Percentiles rank a stretch among this genome's conserved stretches.
These are phyloP conservation scores for Megalopta genalis DNA, from an alignment of 1,140 invertebrate species.

Conservation along the genomic window DNA sequence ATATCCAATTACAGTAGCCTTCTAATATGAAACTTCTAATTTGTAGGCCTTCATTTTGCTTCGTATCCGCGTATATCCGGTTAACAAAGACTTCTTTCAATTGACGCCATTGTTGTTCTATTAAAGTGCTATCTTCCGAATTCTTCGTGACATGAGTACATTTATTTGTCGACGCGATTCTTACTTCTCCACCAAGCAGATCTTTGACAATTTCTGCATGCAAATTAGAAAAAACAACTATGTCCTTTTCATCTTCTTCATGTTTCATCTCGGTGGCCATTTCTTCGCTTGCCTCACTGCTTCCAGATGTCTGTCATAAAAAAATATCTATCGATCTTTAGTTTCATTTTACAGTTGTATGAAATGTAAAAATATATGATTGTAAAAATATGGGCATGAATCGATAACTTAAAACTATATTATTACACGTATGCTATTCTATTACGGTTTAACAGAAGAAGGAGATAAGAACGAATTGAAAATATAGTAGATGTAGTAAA, in stretches of 20 bases:
- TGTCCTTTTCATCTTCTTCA: conserved; percentile 30
- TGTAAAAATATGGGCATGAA: not conserved
- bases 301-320: conserved; percentile 41
- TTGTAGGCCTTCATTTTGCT: conserved; percentile 51
- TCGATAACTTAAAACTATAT: not conserved
- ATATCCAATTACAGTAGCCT: conserved; percentile 64
- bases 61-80: conserved; percentile 63
- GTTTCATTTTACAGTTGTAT: conserved; percentile 17
- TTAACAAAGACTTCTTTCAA: conserved; percentile 71
- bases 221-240: conserved; percentile 54
- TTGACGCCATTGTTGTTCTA: conserved; percentile 67
- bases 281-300: conserved; percentile 37
- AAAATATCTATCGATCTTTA: conserved; percentile 41
- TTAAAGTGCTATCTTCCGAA: conserved; percentile 10
- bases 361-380: not conserved
- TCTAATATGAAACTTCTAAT: conserved; percentile 64
- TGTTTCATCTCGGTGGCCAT: conserved; percentile 34
- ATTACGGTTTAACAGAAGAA: conserved; percentile 3
- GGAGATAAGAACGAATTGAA: conserved; percentile 30
- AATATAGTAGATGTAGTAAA: conserved; percentile 47
- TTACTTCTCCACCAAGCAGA: conserved; percentile 60
- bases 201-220: conserved; percentile 63
- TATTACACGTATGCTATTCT: not conserved
- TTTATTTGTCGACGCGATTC: conserved; percentile 41
- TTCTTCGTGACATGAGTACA: conserved; percentile 16